Conservation (phyloP, 1,140 invertebrate species). For the Drosophila busckii region DNA sequence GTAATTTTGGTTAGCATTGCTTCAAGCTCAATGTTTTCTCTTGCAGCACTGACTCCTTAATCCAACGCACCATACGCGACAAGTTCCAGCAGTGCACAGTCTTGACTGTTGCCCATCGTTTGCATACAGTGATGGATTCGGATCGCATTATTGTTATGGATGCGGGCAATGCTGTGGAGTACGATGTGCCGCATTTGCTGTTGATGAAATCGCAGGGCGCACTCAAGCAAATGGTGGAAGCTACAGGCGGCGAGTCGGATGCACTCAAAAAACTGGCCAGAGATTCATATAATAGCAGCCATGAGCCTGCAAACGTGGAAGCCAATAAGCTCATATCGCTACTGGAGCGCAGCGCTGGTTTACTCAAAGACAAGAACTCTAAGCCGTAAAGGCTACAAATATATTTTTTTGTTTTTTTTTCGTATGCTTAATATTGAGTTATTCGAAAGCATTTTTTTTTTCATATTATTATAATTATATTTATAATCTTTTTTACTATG, state of each 20-base stretch:
- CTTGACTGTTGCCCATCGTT: constrained; percentile 87
- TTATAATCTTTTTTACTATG: no score
- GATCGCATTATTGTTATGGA: constrained; percentile 84
- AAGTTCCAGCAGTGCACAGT: constrained; percentile 83
- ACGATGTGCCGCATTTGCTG: constrained; percentile 83
- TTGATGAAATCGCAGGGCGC: constrained; percentile 79
- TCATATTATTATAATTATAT: no score
- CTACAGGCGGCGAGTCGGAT: constrained; percentile 49
- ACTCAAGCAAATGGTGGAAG: constrained; percentile 22
- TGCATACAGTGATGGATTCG: constrained; percentile 91
- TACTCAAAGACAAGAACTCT: no score
- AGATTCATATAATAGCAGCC: constrained; percentile 39
- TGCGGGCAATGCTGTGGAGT: constrained; percentile 82
- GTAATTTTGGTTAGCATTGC: constrained; percentile 79
- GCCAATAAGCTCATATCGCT: constrained; percentile 2
- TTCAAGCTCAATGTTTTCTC: not conserved
- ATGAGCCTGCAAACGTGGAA: not conserved
- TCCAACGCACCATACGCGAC: constrained; percentile 80
- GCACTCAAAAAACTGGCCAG: constrained; percentile 60
- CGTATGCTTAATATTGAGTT: no score
- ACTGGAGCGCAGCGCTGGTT: constrained; percentile 15
- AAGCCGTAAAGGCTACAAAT: no score
- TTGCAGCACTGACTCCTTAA: constrained; percentile 81
- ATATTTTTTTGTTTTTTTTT: no score
- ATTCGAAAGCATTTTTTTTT: no score